phyloP scores from a whole-genome alignment of 2,797 vertebrate genomes.

The Delichon dasypus region DNA sequence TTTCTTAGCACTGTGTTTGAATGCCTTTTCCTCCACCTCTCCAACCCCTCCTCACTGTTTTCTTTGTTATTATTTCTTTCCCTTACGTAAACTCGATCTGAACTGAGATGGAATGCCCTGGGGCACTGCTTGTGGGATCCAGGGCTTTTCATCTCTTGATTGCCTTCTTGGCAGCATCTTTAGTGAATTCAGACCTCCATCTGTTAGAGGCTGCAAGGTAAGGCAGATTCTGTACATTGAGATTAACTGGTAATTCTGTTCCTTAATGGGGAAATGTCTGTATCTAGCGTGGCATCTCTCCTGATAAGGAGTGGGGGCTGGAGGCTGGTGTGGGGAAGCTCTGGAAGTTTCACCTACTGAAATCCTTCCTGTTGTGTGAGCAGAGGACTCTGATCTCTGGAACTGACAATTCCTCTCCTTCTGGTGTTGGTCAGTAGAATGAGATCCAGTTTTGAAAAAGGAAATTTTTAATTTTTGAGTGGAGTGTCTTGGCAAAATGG shows the following conservation, averaged over 20 bases:
- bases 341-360: neutral
- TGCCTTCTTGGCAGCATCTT: neutral
- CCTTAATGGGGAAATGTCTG: neutral
- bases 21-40: neutral
- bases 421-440: neutral
- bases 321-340: neutral
- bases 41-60: neutral
- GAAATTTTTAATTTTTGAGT: neutral
- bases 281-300: slow-evolving; percentile 9
- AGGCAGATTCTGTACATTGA: neutral
- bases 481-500: neutral
- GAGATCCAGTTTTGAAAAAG: neutral
- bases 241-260: slow-evolving; percentile 19
- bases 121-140: neutral
- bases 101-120: neutral
- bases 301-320: neutral
- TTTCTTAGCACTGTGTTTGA: neutral
- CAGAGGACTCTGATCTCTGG: neutral
- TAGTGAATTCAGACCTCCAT: neutral
- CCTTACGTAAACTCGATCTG: neutral
- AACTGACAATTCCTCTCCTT: neutral
- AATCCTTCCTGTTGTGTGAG: neutral
- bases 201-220: neutral
- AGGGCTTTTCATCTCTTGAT: slow-evolving; percentile 26
- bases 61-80: neutral